Percentiles rank a stretch among this genome's conserved stretches.
These are phyloP conservation scores for Theristicus caerulescens DNA, from an alignment of 2,113 vertebrate genomes.

Conservation along the genomic window DNA sequence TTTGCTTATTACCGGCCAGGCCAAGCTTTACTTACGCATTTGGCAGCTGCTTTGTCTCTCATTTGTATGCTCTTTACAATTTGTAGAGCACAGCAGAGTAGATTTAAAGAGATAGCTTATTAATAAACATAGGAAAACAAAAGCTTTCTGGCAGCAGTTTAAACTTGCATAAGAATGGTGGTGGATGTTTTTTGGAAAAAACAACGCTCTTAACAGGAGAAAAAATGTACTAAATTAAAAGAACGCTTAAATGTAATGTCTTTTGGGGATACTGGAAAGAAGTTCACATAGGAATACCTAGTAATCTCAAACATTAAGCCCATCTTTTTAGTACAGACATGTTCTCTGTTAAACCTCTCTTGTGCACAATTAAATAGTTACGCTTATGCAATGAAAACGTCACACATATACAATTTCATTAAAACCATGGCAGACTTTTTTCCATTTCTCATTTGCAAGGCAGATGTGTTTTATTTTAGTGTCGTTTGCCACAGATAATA, in stretches of 20 bases:
- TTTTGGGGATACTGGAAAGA: neutral
- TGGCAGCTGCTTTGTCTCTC: constrained; percentile 18
- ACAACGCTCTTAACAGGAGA: accelerated
- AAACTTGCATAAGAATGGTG: neutral
- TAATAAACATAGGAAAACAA: constrained; percentile 15
- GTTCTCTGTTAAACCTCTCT: neutral
- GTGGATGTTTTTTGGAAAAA: neutral
- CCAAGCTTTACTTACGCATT: neutral
- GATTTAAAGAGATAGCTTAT: constrained; percentile 10
- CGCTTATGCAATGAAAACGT: neutral
- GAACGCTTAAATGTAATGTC: neutral
- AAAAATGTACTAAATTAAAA: neutral
- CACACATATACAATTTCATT: neutral
- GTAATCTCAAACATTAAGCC: neutral
- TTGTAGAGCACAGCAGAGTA: neutral
- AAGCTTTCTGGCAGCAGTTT: neutral
- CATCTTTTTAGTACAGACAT: neutral
- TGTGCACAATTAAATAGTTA: neutral
- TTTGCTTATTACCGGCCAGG: neutral
- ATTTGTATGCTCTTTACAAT: neutral
- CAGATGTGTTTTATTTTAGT: neutral
- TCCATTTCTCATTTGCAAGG: neutral
- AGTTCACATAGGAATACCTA: neutral
- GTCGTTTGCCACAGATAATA: neutral
- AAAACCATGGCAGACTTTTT: neutral